Evolutionary conservation across 2,113 vertebrate species (phyloP), one percentile per base, ranked within the genome.

Genomic region (Tautogolabrus adspersus): DNA sequence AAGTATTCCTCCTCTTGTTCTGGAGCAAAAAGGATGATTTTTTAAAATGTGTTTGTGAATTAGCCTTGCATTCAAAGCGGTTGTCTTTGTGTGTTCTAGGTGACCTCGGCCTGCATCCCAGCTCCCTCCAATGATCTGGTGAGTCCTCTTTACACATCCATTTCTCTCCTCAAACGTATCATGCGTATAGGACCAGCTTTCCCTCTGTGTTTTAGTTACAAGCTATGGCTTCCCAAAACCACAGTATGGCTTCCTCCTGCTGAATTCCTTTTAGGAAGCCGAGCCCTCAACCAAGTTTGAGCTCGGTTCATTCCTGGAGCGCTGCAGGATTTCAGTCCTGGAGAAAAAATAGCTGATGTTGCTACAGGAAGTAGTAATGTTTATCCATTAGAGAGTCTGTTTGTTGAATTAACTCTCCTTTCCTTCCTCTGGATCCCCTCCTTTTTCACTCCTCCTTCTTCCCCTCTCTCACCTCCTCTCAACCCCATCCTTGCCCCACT

Each of bases 51-150:
- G 19, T 22, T 7, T 66, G 23, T 42, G 21, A 26, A 5, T 56
- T 6, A 15, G 47, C 57, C 16, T 26, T 58, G 12, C 65, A 52
- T 71, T 81, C 10, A 87, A 75, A 67, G 67, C 65, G 42, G 11
- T 3, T 76, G 21, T 59, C 59, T 73, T 58, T 90, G 67, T 91
- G 82, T 83, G 59, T 90, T 93, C 44, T 90, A 97, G 96, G 95
- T 96, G 87, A 94, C 94, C 79, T 90, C 93, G 1, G 72, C 94
- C 60, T 97, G 96, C 68, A 92, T 95, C 84, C 94, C 95, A 8
- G 75, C 91, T 65, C 94, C 95, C 38, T 88, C 95, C 5, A 93
- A 91, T 61, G 96, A 97, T 83, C 90, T 96, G 95, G 96, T 97
- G 86, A 95, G 95, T 93, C 56, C 10, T 59, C 49, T 59, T 40